phyloP scores from a whole-genome alignment of 2,888 invertebrate genomes.

The Chymomyza procnemis region DNA sequence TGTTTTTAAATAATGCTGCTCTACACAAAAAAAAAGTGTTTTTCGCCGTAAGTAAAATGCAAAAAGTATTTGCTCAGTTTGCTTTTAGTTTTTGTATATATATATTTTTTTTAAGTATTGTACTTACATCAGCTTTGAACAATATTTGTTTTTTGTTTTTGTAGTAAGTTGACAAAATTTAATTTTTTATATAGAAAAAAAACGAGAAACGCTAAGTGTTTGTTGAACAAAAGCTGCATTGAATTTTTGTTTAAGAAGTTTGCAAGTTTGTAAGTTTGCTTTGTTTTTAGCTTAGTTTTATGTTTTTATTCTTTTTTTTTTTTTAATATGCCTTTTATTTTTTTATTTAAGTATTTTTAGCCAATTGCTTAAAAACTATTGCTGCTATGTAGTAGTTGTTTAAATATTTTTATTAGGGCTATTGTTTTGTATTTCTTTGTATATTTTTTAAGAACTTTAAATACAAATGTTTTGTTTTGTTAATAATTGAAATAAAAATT shows the following conservation, averaged over 20 bases:
- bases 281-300: conserved; percentile 30
- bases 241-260: conserved; percentile 5
- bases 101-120: conserved; percentile 50
- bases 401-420: conserved; percentile 60
- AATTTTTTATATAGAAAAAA: conserved; percentile 53
- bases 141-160: conserved; percentile 35
- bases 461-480: conserved; percentile 49
- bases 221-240: conserved; percentile 25
- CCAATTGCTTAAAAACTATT: conserved; percentile 68
- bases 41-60: conserved; percentile 47
- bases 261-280: background rate
- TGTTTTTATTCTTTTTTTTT: conserved; percentile 37
- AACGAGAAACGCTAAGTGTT: conserved; percentile 61
- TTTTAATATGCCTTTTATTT: conserved; percentile 21
- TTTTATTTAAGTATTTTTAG: conserved; percentile 33
- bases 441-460: conserved; percentile 25
- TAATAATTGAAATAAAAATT: conserved; percentile 70
- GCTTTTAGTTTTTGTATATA: conserved; percentile 6
- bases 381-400: conserved; percentile 47
- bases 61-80: conserved; percentile 48
- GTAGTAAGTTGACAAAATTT: conserved; percentile 29
- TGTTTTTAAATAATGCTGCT: conserved; percentile 30
- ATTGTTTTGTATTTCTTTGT: conserved; percentile 34
- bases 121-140: conserved; percentile 72
- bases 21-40: conserved; percentile 33